Evolutionary conservation across 1,140 invertebrate genomes (phyloP), one percentile per base, ranked within the genome.

Genomic region (Hycleus phaleratus): DNA sequence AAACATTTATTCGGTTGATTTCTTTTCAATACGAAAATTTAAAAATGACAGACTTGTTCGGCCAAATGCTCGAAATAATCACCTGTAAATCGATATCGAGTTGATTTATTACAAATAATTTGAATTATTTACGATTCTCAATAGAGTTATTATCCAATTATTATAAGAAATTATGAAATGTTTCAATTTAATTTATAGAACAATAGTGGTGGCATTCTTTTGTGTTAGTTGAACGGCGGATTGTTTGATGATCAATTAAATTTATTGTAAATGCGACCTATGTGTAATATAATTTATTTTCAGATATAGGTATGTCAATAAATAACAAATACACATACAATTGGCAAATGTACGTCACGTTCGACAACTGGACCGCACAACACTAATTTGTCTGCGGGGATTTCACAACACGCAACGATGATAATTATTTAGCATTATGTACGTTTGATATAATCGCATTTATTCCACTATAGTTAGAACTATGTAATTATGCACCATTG

Each of bases 361-460:
- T 64, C 64, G 62, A 66, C 61, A 64, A 49, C 53, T 52, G 59
- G 60, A 56, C 59, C 58, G 58, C 58, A 62, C 58, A 47, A 53
- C 60, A 53, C 61, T 68, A 68, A 68, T 68, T 68, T 58, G 64
- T 60, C 66, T 56, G 47, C 51, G 43, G 66, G 66, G 66, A 66
- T 46, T 63, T 60, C 47, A 59, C 61, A 55, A 64, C 64, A 66
- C 66, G 66, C 64, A 68, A 62, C 66, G 61, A 64, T 54, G 64
- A 68, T 68, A 68, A 68, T 68, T 68, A 68, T 68, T 68, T 68
- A 68, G 66, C 62, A 66, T 68, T 66, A 68, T 64, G 62, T 62
- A 65, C 60, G 59, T 65, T 68, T 66, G 64, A 64, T 68, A 68
- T 66, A 68, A 68, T 68, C 64, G 60, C 66, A 63, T 68, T 68